A percentile compares a stretch with the other conserved stretches of the same genome.
Evolutionary conservation across 2,797 vertebrate species (phyloP).

Genomic region (Microctenopoma lineatum): DNA sequence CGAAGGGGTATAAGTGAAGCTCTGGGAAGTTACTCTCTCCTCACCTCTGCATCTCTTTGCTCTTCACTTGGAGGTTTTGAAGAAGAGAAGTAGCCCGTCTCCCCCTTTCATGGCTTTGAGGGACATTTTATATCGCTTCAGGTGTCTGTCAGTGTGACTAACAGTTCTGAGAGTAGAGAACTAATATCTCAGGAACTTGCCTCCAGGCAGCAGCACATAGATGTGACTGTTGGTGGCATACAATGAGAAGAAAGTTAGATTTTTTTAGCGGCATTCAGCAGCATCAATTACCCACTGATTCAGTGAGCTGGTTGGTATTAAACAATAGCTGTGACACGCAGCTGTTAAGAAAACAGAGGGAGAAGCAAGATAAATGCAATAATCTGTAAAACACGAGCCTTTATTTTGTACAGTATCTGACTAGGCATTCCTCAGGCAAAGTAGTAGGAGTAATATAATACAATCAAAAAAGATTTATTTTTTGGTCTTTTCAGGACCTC

Average conservation of each 20-base stretch:
- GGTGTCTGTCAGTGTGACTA: conserved; percentile 83
- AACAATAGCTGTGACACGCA: conserved; percentile 64
- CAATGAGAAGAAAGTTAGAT: conserved; percentile 64
- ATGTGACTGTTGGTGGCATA: conserved; percentile 69
- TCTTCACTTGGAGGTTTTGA: conserved; percentile 71
- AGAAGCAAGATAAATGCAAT: conserved; percentile 52
- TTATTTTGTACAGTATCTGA: conserved; percentile 46
- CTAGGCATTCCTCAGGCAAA: conserved; percentile 39
- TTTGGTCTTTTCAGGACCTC: conserved; percentile 38
- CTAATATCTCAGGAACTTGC: conserved; percentile 79
- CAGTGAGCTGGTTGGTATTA: conserved; percentile 48
- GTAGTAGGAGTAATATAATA: conserved; percentile 14
- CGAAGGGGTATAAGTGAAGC: conserved; percentile 75
- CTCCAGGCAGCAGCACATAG: conserved; percentile 74
- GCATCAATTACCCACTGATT: conserved; percentile 63
- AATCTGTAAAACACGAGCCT: conserved; percentile 37
- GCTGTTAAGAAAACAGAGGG: conserved; percentile 43
- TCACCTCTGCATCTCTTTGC: conserved; percentile 66
- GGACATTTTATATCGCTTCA: conserved; percentile 80
- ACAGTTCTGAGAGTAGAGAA: conserved; percentile 78
- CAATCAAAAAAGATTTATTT: conserved; percentile 35
- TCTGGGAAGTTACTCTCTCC: conserved; percentile 72
- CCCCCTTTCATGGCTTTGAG: conserved; percentile 79
- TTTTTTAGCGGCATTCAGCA: conserved; percentile 58
- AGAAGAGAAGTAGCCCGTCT: conserved; percentile 75